A percentile compares a stretch with the other conserved stretches of the same genome.
These are phyloP conservation scores for Pharmacophagus antenor DNA, from an alignment of 2,888 invertebrate genomes.

Conservation along the genomic window DNA sequence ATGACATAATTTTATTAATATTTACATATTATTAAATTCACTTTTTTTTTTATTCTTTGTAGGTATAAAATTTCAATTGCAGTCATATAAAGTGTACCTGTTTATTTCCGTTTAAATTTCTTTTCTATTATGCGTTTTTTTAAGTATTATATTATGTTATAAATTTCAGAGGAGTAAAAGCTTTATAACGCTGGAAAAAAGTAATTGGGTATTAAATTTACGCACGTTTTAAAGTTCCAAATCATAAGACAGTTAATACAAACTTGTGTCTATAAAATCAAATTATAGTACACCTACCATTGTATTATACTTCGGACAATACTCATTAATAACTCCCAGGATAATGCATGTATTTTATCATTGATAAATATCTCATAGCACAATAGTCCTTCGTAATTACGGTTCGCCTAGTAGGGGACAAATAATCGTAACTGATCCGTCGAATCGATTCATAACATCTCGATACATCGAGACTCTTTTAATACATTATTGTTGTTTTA, in stretches of 20 bases:
- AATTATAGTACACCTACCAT: background rate
- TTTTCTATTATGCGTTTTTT: too few species aligned
- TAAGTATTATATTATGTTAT: too few species aligned
- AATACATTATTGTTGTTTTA: constrained; percentile 65
- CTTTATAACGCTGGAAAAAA: background rate
- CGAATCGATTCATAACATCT: constrained; percentile 52
- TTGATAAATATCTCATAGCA: constrained; percentile 55
- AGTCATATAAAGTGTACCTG: too few species aligned
- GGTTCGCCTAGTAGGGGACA: constrained; percentile 67
- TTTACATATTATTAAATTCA: too few species aligned
- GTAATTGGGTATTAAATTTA: background rate
- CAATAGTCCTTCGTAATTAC: constrained; percentile 71
- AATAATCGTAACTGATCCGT: constrained; percentile 60
- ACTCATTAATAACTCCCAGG: constrained; percentile 38
- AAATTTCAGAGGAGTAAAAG: background rate
- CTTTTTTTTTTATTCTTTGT: too few species aligned
- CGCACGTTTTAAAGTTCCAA: too few species aligned
- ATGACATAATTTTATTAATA: too few species aligned
- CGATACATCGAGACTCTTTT: constrained; percentile 69
- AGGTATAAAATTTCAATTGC: too few species aligned
- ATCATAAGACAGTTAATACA: background rate
- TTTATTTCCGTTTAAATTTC: too few species aligned
- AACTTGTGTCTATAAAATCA: background rate
- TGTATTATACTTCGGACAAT: constrained; percentile 5
- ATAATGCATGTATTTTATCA: constrained; percentile 40